These are phyloP conservation scores for Leptonema lineaticorne DNA, from an alignment of 1,140 invertebrate species.

Conservation along the genomic window DNA sequence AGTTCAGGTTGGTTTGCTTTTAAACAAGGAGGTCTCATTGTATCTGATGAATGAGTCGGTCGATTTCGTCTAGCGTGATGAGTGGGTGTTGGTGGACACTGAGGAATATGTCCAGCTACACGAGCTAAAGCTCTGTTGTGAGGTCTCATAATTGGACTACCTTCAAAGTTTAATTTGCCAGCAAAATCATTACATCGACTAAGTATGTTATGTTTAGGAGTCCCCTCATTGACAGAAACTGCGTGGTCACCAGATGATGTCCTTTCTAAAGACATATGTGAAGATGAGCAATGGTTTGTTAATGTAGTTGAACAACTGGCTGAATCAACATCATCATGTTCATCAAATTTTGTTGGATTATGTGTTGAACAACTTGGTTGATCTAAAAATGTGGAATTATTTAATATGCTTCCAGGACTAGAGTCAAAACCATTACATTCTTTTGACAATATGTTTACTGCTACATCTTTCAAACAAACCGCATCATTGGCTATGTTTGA, in stretches of 20 bases:
- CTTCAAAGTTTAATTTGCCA: conserved; percentile 40
- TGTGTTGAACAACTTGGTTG: conserved; percentile 29
- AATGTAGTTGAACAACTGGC: conserved; percentile 5
- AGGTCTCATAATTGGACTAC: conserved; percentile 54
- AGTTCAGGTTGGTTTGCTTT: conserved; percentile 55
- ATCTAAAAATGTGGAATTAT: conserved; percentile 19
- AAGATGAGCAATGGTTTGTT: conserved; percentile 33
- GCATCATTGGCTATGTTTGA: conserved; percentile 39
- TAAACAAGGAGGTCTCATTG: conserved; percentile 50
- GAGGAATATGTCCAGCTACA: conserved; percentile 52
- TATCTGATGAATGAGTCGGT: conserved; percentile 51
- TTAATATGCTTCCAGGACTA: conserved; percentile 15
- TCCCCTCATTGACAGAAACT: conserved; percentile 44
- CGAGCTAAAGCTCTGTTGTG: conserved; percentile 60
- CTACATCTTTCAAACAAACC: conserved; percentile 19
- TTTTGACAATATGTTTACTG: conserved; percentile 17
- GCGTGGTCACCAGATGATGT: conserved; percentile 47
- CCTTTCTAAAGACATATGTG: conserved; percentile 48
- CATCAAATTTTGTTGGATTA: conserved; percentile 30
- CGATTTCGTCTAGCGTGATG: conserved; percentile 71
- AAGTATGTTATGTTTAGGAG: conserved; percentile 44
- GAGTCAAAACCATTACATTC: neutral
- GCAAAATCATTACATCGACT: conserved; percentile 36
- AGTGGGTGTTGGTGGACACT: conserved; percentile 79
- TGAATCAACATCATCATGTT: conserved; percentile 14